Conservation (phyloP, 2,888 invertebrate genomes). For the Lithodes maja region DNA sequence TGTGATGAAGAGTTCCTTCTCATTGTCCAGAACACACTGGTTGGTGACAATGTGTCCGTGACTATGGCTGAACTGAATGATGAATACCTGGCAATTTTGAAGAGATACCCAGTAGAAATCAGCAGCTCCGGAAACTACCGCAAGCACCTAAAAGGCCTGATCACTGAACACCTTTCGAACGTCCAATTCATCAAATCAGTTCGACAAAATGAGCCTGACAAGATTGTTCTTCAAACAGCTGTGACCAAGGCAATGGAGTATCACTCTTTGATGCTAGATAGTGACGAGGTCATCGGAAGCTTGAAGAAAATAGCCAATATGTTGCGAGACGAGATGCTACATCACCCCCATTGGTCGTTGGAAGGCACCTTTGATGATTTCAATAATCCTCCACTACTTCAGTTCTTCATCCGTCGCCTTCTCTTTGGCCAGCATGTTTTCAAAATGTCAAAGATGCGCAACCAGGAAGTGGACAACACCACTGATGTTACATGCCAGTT, state of each 20-base stretch:
- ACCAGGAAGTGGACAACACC: conserved; percentile 3
- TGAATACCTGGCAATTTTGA: conserved; percentile 15
- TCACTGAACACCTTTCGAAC: conserved; percentile 15
- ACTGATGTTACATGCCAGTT: conserved; percentile 20
- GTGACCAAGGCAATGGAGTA: conserved; percentile 21
- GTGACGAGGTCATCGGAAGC: background rate
- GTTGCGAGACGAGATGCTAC: conserved; percentile 31
- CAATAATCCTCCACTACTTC: conserved; percentile 31
- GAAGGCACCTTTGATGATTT: conserved; percentile 27
- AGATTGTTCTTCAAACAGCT: background rate
- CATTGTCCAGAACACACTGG: conserved; percentile 11
- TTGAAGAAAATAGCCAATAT: conserved; percentile 17
- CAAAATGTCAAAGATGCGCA: background rate
- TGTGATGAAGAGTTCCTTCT: conserved; percentile 22
- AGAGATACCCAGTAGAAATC: conserved; percentile 12
- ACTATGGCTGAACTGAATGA: conserved; percentile 16
- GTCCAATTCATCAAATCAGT: conserved; percentile 5
- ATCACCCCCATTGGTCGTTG: conserved; percentile 24
- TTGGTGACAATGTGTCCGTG: conserved; percentile 19
- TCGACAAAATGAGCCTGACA: conserved; percentile 23
- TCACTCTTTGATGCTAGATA: conserved; percentile 19
- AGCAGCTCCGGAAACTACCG: conserved; percentile 20
- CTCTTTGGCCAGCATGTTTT: conserved; percentile 18
- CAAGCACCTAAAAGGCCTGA: conserved; percentile 17
- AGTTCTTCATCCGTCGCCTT: conserved; percentile 23